Conservation (phyloP, 2,888 invertebrate genomes). For the Resseliella maxima region DNA sequence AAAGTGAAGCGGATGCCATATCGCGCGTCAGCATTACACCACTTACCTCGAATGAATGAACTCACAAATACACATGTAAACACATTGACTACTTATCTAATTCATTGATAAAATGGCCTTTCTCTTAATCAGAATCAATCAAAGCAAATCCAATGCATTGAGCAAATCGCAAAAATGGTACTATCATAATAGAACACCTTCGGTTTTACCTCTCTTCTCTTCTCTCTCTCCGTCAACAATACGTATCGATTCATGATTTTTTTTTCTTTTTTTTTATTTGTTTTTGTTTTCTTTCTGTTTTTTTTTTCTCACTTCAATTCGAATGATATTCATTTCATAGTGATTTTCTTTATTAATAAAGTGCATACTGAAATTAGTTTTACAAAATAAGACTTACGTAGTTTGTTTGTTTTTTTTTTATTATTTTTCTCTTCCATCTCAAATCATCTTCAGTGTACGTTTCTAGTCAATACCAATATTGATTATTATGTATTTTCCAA, state of each 20-base stretch:
- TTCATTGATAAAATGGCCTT: conserved; percentile 24
- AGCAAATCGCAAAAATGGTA: conserved; percentile 1
- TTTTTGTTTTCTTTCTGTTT: not conserved
- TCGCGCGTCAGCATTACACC: not conserved
- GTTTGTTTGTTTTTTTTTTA: no score
- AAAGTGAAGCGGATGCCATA: conserved; percentile 20
- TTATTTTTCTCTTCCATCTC: not conserved
- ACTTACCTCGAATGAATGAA: conserved; percentile 50
- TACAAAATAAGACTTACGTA: not conserved
- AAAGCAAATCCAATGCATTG: conserved; percentile 32
- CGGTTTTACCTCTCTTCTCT: not conserved
- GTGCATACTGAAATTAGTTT: not conserved
- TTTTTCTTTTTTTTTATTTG: not conserved
- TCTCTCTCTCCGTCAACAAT: not conserved
- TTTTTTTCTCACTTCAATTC: not conserved
- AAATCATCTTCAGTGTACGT: conserved; percentile 19
- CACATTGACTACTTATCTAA: conserved; percentile 29
- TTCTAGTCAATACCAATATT: not conserved
- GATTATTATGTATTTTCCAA: not conserved
- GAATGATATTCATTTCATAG: conserved; percentile 2
- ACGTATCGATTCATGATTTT: no score
- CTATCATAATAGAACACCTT: conserved; percentile 36
- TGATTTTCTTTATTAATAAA: conserved; percentile 29
- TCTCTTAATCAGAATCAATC: conserved; percentile 51
- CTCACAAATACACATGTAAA: conserved; percentile 1